Conservation (phyloP, 2,797 vertebrate species). For the Antrozous pallidus region DNA sequence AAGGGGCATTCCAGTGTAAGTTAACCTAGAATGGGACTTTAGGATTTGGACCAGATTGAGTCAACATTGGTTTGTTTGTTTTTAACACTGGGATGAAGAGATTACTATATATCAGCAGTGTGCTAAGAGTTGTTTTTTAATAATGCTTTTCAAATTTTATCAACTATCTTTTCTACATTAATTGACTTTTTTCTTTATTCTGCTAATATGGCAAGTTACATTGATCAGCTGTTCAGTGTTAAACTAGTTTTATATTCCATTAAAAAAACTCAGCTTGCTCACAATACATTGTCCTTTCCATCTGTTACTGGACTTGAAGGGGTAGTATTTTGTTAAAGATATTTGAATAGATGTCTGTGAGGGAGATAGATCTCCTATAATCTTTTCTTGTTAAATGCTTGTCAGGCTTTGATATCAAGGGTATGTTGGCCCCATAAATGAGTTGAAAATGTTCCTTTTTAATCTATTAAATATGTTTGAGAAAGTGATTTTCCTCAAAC, state of each 20-base stretch:
- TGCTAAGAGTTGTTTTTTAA: background rate
- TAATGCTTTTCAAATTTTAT: constrained; percentile 2
- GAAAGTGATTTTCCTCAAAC: background rate
- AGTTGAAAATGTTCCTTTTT: background rate
- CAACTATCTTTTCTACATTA: background rate
- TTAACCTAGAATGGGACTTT: background rate
- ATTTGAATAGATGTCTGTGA: background rate
- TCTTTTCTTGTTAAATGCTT: background rate
- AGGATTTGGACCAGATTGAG: background rate
- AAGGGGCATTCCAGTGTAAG: background rate
- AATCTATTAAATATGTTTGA: background rate
- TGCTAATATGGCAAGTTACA: background rate
- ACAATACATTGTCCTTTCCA: background rate
- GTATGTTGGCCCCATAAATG: background rate
- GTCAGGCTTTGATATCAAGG: background rate
- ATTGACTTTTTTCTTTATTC: background rate
- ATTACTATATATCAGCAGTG: background rate
- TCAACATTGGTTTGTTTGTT: background rate
- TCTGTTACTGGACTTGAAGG: background rate
- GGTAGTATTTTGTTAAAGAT: background rate
- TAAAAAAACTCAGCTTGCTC: background rate
- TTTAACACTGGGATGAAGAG: background rate
- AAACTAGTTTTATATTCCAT: background rate
- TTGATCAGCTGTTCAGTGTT: background rate
- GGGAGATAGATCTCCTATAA: background rate